Evolutionary conservation across 2,797 vertebrate genomes (phyloP).

Genomic region (Pantherophis vulpinus): DNA sequence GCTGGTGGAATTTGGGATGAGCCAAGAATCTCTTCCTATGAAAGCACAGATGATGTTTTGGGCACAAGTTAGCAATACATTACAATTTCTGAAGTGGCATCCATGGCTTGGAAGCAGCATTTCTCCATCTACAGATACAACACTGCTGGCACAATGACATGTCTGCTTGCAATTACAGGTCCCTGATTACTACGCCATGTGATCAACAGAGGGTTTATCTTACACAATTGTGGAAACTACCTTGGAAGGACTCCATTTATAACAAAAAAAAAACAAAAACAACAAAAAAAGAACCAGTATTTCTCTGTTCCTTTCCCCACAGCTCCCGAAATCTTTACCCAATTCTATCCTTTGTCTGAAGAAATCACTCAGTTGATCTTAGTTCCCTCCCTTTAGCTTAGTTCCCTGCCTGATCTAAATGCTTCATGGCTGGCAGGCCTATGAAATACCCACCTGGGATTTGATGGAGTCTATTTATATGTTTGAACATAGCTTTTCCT

Average conservation of each 20-base stretch:
- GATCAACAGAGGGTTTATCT: not conserved
- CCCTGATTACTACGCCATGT: not conserved
- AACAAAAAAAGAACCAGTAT: not conserved
- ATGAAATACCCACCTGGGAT: not conserved
- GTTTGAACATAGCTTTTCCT: not conserved
- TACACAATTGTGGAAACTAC: not conserved
- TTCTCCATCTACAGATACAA: not conserved
- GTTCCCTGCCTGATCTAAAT: not conserved
- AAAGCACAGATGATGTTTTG: not conserved
- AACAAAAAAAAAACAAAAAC: not conserved
- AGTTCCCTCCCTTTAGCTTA: not conserved
- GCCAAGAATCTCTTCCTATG: not conserved
- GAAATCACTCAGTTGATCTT: not conserved
- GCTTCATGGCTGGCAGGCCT: not conserved
- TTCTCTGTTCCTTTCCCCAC: not conserved
- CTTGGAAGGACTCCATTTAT: not conserved
- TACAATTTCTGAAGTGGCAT: not conserved
- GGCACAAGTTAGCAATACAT: not conserved
- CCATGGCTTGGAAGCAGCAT: not conserved
- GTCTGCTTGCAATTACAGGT: not conserved
- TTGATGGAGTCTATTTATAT: not conserved
- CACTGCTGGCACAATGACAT: not conserved
- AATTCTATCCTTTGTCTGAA: not conserved
- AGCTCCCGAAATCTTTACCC: not conserved
- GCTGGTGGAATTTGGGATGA: not conserved